A percentile compares a stretch with the other conserved stretches of the same genome.
phyloP scores from a whole-genome alignment of 2,113 vertebrate species.

The Brachyistius frenatus region DNA sequence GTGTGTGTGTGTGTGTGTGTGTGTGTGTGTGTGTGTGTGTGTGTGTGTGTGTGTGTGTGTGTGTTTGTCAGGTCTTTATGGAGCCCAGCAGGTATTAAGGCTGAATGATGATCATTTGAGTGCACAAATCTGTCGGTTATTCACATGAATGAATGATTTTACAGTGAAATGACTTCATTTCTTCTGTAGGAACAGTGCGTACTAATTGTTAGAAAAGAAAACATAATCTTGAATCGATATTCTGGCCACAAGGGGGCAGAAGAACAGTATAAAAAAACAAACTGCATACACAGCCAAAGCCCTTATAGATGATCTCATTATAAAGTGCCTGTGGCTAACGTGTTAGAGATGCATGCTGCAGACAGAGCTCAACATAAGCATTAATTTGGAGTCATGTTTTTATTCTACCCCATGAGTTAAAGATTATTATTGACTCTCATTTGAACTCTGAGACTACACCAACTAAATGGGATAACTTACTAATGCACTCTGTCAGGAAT shows the following conservation, averaged over 20 bases:
- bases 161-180: background rate
- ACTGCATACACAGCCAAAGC: background rate
- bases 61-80: background rate
- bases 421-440: too few relatives aligned
- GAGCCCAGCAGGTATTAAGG: constrained; percentile 31
- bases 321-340: too few relatives aligned
- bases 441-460: too few relatives aligned
- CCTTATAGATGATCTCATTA: background rate
- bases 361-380: background rate
- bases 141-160: background rate
- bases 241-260: background rate
- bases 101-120: background rate
- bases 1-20: constrained; percentile 7
- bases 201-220: background rate
- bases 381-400: too few relatives aligned
- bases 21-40: too few relatives aligned
- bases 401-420: too few relatives aligned
- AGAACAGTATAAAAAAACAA: background rate
- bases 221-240: background rate
- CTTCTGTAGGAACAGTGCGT: background rate
- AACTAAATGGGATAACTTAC: too few relatives aligned
- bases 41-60: constrained; percentile 28
- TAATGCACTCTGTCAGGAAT: too few relatives aligned
- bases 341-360: background rate
- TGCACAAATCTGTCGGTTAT: constrained; percentile 3